These are phyloP conservation scores for Thripadectes ignobilis DNA, from an alignment of 2,797 vertebrate species.

Conservation along the genomic window DNA sequence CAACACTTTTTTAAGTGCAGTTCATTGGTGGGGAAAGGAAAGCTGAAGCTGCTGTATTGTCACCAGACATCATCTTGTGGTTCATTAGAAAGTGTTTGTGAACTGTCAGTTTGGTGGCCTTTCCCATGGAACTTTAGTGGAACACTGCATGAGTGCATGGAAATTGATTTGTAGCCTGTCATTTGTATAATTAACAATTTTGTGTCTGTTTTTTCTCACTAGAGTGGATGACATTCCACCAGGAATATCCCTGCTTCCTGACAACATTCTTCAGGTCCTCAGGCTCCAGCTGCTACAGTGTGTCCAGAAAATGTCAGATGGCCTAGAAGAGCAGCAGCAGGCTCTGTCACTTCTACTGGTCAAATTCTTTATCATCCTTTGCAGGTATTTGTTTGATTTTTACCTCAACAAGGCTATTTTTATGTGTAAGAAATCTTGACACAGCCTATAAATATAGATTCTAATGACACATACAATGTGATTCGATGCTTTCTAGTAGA, in stretches of 20 bases:
- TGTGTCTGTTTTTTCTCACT: not conserved
- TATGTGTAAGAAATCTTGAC: not conserved
- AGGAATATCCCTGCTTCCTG: slow-evolving; percentile 92
- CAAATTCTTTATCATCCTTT: slow-evolving; percentile 95
- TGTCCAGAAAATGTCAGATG: slow-evolving; percentile 94
- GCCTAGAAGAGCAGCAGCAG: slow-evolving; percentile 93
- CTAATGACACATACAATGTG: not conserved
- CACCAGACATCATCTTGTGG: not conserved
- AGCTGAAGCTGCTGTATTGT: not conserved
- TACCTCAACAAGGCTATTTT: not conserved
- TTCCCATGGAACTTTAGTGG: not conserved
- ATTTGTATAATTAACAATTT: not conserved
- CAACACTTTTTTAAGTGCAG: not conserved
- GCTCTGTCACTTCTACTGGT: slow-evolving; percentile 89
- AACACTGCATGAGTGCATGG: not conserved
- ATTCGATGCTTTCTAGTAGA: not conserved
- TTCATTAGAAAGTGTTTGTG: not conserved
- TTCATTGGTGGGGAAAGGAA: not conserved
- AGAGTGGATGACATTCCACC: slow-evolving; percentile 94
- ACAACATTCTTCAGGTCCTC: slow-evolving; percentile 96
- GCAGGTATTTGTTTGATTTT: slow-evolving; percentile 81
- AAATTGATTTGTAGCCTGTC: not conserved
- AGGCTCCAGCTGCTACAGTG: slow-evolving; percentile 93
- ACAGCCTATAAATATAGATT: not conserved
- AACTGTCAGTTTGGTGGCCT: not conserved